Evolutionary conservation across 2,888 invertebrate species (phyloP).

Genomic region (Onthophagus sagittarius): DNA sequence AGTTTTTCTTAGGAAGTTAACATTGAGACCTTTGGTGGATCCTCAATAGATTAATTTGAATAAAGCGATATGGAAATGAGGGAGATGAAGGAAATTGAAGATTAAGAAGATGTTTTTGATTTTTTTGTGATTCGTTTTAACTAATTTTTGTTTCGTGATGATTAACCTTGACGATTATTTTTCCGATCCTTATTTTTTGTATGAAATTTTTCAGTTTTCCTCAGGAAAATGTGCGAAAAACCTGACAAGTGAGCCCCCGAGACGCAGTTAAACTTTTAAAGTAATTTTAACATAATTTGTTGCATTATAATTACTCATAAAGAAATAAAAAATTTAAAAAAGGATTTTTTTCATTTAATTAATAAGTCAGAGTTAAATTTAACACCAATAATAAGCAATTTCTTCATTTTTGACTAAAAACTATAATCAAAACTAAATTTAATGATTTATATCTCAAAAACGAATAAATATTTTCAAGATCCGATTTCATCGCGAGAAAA

Average conservation of each 20-base stretch:
- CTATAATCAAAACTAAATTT: too few species aligned
- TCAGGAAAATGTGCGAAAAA: constrained; percentile 19
- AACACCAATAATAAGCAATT: too few species aligned
- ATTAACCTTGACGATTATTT: neutral
- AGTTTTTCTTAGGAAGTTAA: constrained; percentile 88
- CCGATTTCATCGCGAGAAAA: too few species aligned
- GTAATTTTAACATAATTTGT: neutral
- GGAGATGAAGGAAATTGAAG: neutral
- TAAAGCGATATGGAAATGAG: neutral
- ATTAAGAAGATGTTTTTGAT: neutral
- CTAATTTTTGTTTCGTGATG: neutral
- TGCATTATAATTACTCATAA: neutral
- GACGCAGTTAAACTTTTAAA: neutral
- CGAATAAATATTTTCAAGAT: too few species aligned
- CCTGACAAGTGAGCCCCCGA: neutral
- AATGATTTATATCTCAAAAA: too few species aligned
- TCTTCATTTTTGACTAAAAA: too few species aligned
- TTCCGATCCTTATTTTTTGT: neutral
- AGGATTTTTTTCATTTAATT: too few species aligned
- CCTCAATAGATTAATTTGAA: neutral
- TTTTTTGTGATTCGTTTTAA: neutral
- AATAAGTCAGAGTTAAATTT: too few species aligned
- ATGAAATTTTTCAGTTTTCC: constrained; percentile 16
- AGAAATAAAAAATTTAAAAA: neutral
- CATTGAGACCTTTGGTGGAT: constrained; percentile 53